Evolutionary conservation across 2,888 invertebrate species (phyloP).

Genomic region (Amphipyra berbera): DNA sequence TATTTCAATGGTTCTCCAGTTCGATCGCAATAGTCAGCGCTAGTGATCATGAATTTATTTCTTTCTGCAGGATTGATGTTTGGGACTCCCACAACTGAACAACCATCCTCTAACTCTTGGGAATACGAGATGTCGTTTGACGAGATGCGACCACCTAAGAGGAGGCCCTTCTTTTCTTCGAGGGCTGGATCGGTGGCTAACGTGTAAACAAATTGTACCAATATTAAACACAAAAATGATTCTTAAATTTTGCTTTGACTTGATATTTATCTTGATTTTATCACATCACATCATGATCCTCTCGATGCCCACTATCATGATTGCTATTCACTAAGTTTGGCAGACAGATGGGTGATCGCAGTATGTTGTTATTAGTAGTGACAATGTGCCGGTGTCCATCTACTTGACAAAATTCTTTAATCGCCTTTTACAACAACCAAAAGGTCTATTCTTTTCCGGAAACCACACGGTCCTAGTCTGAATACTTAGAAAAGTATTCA

Average conservation of each 20-base stretch:
- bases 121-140: constrained; percentile 79
- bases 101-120: constrained; percentile 81
- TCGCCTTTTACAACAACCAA: too few relatives aligned
- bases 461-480: too few relatives aligned
- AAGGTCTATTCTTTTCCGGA: too few relatives aligned
- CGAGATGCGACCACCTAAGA: constrained; percentile 80
- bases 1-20: constrained; percentile 79
- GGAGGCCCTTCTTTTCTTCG: constrained; percentile 74
- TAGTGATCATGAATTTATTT: constrained; percentile 78
- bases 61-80: constrained; percentile 68
- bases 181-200: constrained; percentile 76
- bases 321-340: too few relatives aligned
- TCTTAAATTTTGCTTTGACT: too few relatives aligned
- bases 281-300: too few relatives aligned
- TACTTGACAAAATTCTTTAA: too few relatives aligned
- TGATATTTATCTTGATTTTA: too few relatives aligned
- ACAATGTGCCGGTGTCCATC: too few relatives aligned
- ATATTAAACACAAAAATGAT: neutral
- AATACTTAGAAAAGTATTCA: neutral
- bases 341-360: too few relatives aligned
- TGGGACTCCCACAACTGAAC: constrained; percentile 71
- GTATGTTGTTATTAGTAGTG: too few relatives aligned
- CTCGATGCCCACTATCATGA: too few relatives aligned
- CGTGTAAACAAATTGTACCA: constrained; percentile 14
- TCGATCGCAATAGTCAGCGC: constrained; percentile 82